These are phyloP conservation scores for Sclerurus mexicanus DNA, from an alignment of 2,113 vertebrate genomes.

Conservation along the genomic window DNA sequence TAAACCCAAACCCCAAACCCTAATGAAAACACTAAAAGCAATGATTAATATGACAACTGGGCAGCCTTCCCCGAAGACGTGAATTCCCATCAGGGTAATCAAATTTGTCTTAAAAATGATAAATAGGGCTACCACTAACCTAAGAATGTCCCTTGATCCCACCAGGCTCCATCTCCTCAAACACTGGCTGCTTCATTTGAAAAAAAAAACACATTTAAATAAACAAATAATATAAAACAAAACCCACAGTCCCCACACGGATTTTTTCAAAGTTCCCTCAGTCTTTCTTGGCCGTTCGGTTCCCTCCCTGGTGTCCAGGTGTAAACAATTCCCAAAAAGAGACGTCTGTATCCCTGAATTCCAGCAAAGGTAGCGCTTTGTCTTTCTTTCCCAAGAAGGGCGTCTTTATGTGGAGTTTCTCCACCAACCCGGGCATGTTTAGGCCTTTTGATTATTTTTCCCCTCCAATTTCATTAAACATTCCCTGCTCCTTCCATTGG, in stretches of 20 bases:
- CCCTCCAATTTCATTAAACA: not conserved
- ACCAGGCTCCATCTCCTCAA: conserved; percentile 2
- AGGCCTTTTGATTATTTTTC: conserved; percentile 28
- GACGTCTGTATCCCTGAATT: conserved; percentile 40
- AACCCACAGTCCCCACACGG: conserved; percentile 38
- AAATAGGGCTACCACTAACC: conserved; percentile 45
- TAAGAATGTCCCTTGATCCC: conserved; percentile 46
- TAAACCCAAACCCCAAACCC: conserved; percentile 51
- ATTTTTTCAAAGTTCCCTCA: conserved; percentile 59
- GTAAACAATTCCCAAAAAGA: conserved; percentile 71
- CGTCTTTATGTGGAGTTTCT: conserved; percentile 14
- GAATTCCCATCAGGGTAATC: conserved; percentile 49
- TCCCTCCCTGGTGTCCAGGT: conserved; percentile 57
- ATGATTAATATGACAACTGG: conserved; percentile 63
- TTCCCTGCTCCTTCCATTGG: not conserved
- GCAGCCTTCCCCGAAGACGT: conserved; percentile 56
- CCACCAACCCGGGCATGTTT: not conserved
- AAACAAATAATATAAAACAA: conserved; percentile 68
- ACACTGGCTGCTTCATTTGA: conserved; percentile 58
- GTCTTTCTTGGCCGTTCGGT: conserved; percentile 57
- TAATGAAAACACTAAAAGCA: conserved; percentile 61
- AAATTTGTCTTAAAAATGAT: conserved; percentile 60
- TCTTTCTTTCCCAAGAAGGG: conserved; percentile 39
- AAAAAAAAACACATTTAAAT: conserved; percentile 11
- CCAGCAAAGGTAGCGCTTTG: conserved; percentile 52